Conservation (phyloP, 2,888 invertebrate genomes). For the Melanostoma mellinum region DNA sequence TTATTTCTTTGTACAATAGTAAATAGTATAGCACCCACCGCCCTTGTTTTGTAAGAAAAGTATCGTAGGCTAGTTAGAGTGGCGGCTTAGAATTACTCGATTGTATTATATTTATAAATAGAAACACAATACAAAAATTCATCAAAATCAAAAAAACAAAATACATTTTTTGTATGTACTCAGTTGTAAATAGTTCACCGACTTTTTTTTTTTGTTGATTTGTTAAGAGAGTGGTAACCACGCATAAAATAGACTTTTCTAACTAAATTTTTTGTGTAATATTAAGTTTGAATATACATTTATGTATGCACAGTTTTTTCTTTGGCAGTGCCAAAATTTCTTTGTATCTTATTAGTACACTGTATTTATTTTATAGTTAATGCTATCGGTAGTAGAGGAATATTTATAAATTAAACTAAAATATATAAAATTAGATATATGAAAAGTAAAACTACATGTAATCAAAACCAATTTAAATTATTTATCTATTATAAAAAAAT, state of each 20-base stretch:
- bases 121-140: constrained; percentile 3
- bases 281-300: constrained; percentile 21
- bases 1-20: constrained; percentile 54
- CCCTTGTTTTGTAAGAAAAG: constrained; percentile 34
- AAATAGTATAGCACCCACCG: constrained; percentile 14
- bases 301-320: constrained; percentile 7
- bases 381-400: constrained; percentile 58
- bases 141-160: constrained; percentile 1
- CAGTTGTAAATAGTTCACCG: constrained; percentile 53
- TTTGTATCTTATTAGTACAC: constrained; percentile 46
- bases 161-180: constrained; percentile 45
- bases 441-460: constrained; percentile 32
- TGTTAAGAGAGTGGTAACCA: constrained; percentile 52
- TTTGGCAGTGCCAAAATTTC: constrained; percentile 62
- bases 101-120: constrained; percentile 55
- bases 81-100: constrained; percentile 36
- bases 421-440: constrained; percentile 34
- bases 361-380: constrained; percentile 64
- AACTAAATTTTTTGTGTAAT: constrained; percentile 14
- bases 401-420: constrained; percentile 56
- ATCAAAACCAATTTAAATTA: constrained; percentile 55
- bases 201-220: constrained; percentile 41
- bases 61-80: constrained; percentile 34
- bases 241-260: constrained; percentile 40
- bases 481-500: constrained; percentile 50